phyloP scores from a whole-genome alignment of 2,113 vertebrate species.

The Neogobius melanostomus region DNA sequence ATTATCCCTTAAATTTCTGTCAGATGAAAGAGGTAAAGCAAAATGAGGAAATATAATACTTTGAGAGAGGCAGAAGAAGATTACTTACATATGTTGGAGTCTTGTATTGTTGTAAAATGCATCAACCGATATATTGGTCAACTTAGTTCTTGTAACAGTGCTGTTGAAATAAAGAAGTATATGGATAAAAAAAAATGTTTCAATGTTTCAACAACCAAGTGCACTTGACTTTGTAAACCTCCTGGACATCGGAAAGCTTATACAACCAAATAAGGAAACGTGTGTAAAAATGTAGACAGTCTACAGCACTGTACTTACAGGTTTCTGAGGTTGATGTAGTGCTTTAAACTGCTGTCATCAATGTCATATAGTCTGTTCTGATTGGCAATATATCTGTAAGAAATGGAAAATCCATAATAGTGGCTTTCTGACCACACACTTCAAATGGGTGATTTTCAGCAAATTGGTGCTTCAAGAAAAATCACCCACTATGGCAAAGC shows the following conservation, averaged over 20 bases:
- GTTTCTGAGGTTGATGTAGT: constrained; percentile 91
- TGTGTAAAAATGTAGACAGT: too few relatives aligned
- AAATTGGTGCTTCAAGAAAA: background rate
- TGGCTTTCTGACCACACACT: background rate
- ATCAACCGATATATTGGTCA: constrained; percentile 85
- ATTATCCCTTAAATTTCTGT: constrained; percentile 93
- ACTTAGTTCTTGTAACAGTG: constrained; percentile 88
- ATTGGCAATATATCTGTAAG: constrained; percentile 89
- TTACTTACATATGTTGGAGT: constrained; percentile 92
- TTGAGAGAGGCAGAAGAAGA: background rate
- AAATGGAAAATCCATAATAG: constrained; percentile 7
- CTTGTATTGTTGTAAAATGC: constrained; percentile 91
- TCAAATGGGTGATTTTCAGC: background rate
- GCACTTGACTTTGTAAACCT: too few relatives aligned
- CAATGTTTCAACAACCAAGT: background rate
- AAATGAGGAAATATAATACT: background rate
- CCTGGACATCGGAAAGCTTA: too few relatives aligned
- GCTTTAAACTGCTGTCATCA: constrained; percentile 87
- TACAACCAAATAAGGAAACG: too few relatives aligned
- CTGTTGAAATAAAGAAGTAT: constrained; percentile 66
- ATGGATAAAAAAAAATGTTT: background rate
- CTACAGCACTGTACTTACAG: constrained; percentile 82
- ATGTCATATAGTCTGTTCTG: constrained; percentile 87
- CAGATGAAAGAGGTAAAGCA: constrained; percentile 18
- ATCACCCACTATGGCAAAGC: background rate